Evolutionary conservation across 2,797 vertebrate genomes (phyloP), one percentile per base, ranked within the genome.

Genomic region (Crypturellus tataupa): DNA sequence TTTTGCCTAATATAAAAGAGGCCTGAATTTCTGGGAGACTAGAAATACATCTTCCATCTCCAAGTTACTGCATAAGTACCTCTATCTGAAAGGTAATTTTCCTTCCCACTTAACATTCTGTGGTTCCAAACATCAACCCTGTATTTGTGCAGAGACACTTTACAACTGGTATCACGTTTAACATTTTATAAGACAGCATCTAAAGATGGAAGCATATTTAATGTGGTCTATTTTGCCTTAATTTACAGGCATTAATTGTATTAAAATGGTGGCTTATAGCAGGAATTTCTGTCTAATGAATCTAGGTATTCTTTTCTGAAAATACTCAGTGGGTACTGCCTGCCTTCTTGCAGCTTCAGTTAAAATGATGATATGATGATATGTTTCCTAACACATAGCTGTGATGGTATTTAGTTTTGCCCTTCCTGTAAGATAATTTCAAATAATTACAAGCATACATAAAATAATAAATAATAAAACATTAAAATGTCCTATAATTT

Each of bases 291-390:
- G 27, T 65, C 14, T 39, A 37, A 6, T 35, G 65, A 58, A 60
- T 33, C 2, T 5, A 69, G 44, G 9, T 67, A 17, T 3, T 13
- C 25, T 23, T 55, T 80, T n/a, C n/a, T 67, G 63, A 76, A 78
- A 87, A 63, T 35, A 47, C 39, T 47, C 39, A 84, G 58, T 65
- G 62, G 60, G 51, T 69, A 46, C 13, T 53, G 33, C 53, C 11
- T 80, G 68, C 78, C 75, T 55, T 69, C 53, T 68, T 40, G 35
- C 39, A 92, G 51, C 39, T 86, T 78, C 44, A 60, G 68, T 88
- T 69, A 40, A 73, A 76, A 58, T 42, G 40, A 25, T 4, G 17
- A 29, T 21, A 29, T 78, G 44, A 25, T 12, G 25, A 46, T 23
- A 49, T 19, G 5, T 20, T 33, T 19, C 55, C 39, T 81, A 24